Percentiles rank a stretch among this genome's conserved stretches.
phyloP scores from a whole-genome alignment of 1,140 invertebrate species.

The Rhizoglyphus robini region DNA sequence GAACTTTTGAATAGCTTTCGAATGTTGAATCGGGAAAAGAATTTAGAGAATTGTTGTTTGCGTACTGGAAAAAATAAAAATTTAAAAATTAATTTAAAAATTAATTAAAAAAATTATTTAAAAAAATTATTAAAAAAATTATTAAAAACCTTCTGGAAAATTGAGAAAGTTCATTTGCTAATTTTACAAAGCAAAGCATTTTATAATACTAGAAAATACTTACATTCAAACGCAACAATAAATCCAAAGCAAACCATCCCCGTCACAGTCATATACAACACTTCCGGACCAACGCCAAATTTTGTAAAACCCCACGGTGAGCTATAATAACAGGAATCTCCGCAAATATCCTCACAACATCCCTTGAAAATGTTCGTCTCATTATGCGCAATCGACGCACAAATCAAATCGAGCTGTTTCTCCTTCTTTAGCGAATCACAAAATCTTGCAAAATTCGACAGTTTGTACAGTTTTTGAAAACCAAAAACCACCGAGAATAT shows the following conservation, averaged over 20 bases:
- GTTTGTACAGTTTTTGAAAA: conserved; percentile 15
- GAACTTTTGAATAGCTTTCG: not conserved
- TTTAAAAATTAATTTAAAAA: not conserved
- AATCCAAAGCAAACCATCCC: not conserved
- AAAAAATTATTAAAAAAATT: too few relatives aligned
- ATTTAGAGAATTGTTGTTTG: not conserved
- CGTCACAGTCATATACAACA: not conserved
- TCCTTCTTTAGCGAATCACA: not conserved
- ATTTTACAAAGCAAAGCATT: too few relatives aligned
- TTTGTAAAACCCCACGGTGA: not conserved
- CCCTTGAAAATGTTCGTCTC: not conserved
- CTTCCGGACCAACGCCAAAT: not conserved
- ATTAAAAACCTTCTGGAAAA: too few relatives aligned
- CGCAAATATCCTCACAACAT: not conserved
- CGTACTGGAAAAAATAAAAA: not conserved
- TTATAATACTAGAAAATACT: not conserved
- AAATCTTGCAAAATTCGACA: not conserved
- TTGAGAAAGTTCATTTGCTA: not conserved
- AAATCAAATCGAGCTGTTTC: not conserved
- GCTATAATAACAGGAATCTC: not conserved
- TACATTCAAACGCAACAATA: not conserved
- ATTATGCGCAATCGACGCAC: not conserved
- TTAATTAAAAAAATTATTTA: not conserved
- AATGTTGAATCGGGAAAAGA: not conserved
- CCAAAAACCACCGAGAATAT: conserved; percentile 13